Evolutionary conservation across 2,888 invertebrate genomes (phyloP), one percentile per base, ranked within the genome.

Genomic region (Bhutanitis thaidina): DNA sequence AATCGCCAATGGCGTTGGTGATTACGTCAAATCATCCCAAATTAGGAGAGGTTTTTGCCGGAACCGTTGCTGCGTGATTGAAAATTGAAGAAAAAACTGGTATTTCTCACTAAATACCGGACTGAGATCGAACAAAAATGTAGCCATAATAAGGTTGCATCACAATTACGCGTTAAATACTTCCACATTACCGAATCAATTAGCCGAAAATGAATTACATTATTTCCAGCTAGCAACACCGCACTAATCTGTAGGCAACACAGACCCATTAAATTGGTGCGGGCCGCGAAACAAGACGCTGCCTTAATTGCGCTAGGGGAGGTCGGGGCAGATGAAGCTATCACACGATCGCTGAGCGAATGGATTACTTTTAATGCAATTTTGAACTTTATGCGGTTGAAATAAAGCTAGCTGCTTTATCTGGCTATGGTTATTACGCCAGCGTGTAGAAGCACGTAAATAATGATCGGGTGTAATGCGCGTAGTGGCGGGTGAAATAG

Each of bases 211-310:
- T 39, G 12, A 48, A 56, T 56, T 49, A 44, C 35, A 52, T 49
- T 49, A 36, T 43, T 39, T 43, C 30, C 35, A 38, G 27, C 40
- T 47, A 36, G 34, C 49, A 47, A 44, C 41, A 53, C 50, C 49
- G 37, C 51, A 43, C 55, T 60, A 61, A 61, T 60, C 54, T 55
- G 58, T 14, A 45, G 40, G 52, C 38, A 46, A 53, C 54, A 52
- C 55, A 52, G 53, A 30, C 15, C 74, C 78, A 74, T 80, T 82
- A 81, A 80, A 78, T 77, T 76, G 69, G 69, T 75, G 69, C 79
- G 76, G 69, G 57, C 63, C 64, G 64, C 67, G 68, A 62, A 75
- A 71, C 69, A 72, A 65, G 69, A 75, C 68, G 56, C 71, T 56
- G 57, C 52, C 57, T 62, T 79, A 80, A 82, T 81, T 80, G 79